phyloP scores from a whole-genome alignment of 2,113 vertebrate genomes.

The Prinia subflava region DNA sequence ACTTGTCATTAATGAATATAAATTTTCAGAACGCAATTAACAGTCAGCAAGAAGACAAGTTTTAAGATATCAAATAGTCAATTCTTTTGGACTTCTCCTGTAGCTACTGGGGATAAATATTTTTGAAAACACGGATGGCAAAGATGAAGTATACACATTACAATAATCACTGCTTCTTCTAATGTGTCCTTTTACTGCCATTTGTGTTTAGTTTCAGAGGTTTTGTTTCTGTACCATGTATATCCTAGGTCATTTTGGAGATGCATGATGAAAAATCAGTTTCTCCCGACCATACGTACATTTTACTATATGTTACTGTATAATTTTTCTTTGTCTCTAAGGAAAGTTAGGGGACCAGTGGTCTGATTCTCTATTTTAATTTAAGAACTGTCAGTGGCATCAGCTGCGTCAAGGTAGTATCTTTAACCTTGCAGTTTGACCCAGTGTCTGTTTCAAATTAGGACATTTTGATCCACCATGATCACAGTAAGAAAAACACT shows the following conservation, averaged over 20 bases:
- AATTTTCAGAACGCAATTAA: not conserved
- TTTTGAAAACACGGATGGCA: not conserved
- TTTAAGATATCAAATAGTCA: not conserved
- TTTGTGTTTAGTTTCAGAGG: not conserved
- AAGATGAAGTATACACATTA: not conserved
- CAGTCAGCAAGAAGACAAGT: not conserved
- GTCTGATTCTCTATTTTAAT: not conserved
- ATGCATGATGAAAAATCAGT: not conserved
- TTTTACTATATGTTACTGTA: not conserved
- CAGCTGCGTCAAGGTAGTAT: not conserved
- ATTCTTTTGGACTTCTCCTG: not conserved
- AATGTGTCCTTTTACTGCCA: not conserved
- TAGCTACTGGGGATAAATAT: not conserved
- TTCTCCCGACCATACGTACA: not conserved
- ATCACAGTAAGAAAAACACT: not conserved
- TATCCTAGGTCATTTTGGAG: not conserved
- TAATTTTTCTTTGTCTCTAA: not conserved
- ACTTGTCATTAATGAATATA: not conserved
- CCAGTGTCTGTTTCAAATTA: fast-evolving
- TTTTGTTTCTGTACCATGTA: fast-evolving
- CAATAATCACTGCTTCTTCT: not conserved
- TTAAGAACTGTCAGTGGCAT: not conserved
- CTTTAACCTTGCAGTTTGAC: not conserved
- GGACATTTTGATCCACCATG: not conserved
- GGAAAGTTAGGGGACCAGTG: not conserved